phyloP scores from a whole-genome alignment of 1,140 invertebrate species.

The Trinorchestia longiramus region DNA sequence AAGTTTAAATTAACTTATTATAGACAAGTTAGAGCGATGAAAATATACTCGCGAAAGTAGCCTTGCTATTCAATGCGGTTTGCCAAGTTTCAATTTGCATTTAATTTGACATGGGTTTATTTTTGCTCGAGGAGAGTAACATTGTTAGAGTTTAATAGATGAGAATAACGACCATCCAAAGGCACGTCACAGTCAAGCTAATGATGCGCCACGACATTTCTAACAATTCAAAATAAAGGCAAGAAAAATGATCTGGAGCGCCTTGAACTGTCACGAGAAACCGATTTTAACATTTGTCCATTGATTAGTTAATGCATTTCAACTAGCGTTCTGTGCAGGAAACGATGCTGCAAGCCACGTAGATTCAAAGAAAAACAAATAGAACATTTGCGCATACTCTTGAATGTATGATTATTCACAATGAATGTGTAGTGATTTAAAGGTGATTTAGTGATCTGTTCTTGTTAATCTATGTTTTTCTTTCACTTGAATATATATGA shows the following conservation, averaged over 20 bases:
- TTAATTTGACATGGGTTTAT: conserved; percentile 31
- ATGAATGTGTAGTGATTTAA: not conserved
- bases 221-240: not conserved
- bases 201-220: not conserved
- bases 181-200: not conserved
- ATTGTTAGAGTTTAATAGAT: conserved; percentile 8
- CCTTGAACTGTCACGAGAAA: not conserved
- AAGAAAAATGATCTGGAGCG: not conserved
- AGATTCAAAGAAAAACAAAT: not conserved
- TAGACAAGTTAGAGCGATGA: conserved; percentile 49
- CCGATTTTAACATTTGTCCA: not conserved
- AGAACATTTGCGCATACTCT: not conserved
- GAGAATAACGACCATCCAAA: not conserved
- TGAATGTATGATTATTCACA: not conserved
- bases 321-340: not conserved
- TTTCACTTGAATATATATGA: not conserved
- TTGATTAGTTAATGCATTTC: not conserved
- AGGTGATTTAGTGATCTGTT: not conserved
- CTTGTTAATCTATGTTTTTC: not conserved
- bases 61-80: conserved; percentile 35
- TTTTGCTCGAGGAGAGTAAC: not conserved
- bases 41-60: conserved; percentile 42
- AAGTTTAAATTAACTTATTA: conserved; percentile 54
- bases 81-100: conserved; percentile 51
- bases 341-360: not conserved